These are phyloP conservation scores for Orchesellides sinensis DNA, from an alignment of 2,888 invertebrate species.

Conservation along the genomic window DNA sequence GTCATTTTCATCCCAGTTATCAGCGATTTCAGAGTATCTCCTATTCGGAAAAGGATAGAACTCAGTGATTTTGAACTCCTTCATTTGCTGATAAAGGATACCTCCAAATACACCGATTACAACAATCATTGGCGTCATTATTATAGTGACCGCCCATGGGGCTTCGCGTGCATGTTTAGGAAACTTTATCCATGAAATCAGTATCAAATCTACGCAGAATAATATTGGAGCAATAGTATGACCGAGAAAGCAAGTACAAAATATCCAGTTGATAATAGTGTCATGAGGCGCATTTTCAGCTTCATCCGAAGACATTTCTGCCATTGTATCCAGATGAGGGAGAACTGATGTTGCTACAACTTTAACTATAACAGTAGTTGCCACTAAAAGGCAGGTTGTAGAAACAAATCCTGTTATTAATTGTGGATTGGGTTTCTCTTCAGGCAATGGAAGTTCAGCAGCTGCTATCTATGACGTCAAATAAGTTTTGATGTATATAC, in stretches of 20 bases:
- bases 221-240: conserved; percentile 54
- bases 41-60: conserved; percentile 37
- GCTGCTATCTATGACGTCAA: conserved; percentile 54
- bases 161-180: conserved; percentile 44
- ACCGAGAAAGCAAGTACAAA: conserved; percentile 55
- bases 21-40: conserved; percentile 66
- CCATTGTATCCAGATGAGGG: conserved; percentile 55
- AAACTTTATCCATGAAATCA: conserved; percentile 68
- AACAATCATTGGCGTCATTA: conserved; percentile 51
- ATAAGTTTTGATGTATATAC: not conserved
- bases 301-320: conserved; percentile 36
- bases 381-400: conserved; percentile 58
- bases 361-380: conserved; percentile 57
- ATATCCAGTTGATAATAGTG: conserved; percentile 56
- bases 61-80: conserved; percentile 16
- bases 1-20: conserved; percentile 60
- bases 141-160: conserved; percentile 57
- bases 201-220: conserved; percentile 65
- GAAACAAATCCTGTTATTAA: conserved; percentile 57
- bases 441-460: conserved; percentile 58
- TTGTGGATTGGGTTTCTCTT: conserved; percentile 22
- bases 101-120: conserved; percentile 53
- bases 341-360: conserved; percentile 57
- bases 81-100: conserved; percentile 44
- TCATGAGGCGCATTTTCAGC: conserved; percentile 61